These are phyloP conservation scores for Apolygus lucorum DNA, from an alignment of 1,140 invertebrate genomes.

Conservation along the genomic window DNA sequence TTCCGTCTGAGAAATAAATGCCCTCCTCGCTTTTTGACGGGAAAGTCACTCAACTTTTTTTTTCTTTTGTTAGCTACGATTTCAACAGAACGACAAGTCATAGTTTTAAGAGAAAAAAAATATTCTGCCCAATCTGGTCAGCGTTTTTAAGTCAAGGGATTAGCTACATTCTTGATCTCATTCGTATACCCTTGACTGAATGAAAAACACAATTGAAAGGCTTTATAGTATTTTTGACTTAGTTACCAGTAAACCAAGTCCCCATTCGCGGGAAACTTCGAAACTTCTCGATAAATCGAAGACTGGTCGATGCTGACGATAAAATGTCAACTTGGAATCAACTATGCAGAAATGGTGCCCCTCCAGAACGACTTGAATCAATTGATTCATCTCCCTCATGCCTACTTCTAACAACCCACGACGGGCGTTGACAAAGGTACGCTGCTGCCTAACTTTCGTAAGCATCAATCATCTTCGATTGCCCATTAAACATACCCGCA, in stretches of 20 bases:
- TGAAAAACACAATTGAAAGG: not conserved
- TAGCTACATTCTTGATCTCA: slow-evolving; percentile 2
- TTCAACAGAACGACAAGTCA: not conserved
- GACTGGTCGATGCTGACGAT: not conserved
- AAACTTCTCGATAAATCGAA: not conserved
- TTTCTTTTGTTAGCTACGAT: not conserved
- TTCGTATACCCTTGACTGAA: not conserved
- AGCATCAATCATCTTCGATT: too few species aligned
- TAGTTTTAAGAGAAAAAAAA: slow-evolving; percentile 2
- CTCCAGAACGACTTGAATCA: not conserved
- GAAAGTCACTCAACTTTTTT: not conserved
- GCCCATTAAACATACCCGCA: too few species aligned
- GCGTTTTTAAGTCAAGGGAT: not conserved
- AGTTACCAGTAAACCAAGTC: not conserved
- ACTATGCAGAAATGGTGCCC: not conserved
- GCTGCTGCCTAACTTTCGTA: too few species aligned
- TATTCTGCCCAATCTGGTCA: slow-evolving; percentile 12
- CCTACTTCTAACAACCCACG: not conserved
- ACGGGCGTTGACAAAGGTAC: not conserved
- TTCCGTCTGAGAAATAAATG: too few species aligned
- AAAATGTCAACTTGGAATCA: not conserved
- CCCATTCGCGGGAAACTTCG: not conserved
- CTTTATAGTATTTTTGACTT: slow-evolving; percentile 1
- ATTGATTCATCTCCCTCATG: not conserved
- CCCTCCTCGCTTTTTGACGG: too few species aligned